Evolutionary conservation across 1,140 invertebrate genomes (phyloP), one percentile per base, ranked within the genome.

Genomic region (Drosophila ogumai): DNA sequence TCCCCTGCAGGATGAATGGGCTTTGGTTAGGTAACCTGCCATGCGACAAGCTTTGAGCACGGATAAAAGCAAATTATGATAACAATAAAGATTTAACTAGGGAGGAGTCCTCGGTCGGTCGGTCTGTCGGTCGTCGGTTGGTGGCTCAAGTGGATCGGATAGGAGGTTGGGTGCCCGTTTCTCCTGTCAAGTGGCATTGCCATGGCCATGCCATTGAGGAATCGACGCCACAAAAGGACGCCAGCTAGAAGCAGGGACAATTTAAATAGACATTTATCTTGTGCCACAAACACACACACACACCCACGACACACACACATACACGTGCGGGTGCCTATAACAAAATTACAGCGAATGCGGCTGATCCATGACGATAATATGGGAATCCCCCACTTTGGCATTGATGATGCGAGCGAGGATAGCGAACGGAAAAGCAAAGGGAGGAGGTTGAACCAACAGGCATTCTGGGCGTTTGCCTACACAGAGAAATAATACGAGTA

Each of bases 261-360:
- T 90, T 90, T 90, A 90, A 90, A 90, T 90, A 90, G 85, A 90
- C 85, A 90, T 90, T 90, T 90, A 90, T 90, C 85, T 90, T 90
- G 67, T 73, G 86, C 52, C 63, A 68, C 78, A 79, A 65, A 81
- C n/a, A 73, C 60, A 68, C 52, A 64, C 55, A 55, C 22, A 74
- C 52, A 41, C 13, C 52, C 25, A 59, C 17, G 17, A 64, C 59
- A 55, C 38, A 43, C n/a, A 72, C 46, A 67, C 34, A 71, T 54
- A 69, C 81, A 81, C 68, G 79, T 66, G 63, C 55, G 65, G 61
- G 76, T 82, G 75, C 79, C 75, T 86, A 75, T 85, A 81, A 88
- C 72, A 79, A 79, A 86, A 86, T 86, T 86, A 87, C 80, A 80
- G 73, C 69, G 73, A 52, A 68, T 90, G 81, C 69, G 86, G 73